Evolutionary conservation across 2,113 vertebrate species (phyloP).

Genomic region (Catharus fuscescens): DNA sequence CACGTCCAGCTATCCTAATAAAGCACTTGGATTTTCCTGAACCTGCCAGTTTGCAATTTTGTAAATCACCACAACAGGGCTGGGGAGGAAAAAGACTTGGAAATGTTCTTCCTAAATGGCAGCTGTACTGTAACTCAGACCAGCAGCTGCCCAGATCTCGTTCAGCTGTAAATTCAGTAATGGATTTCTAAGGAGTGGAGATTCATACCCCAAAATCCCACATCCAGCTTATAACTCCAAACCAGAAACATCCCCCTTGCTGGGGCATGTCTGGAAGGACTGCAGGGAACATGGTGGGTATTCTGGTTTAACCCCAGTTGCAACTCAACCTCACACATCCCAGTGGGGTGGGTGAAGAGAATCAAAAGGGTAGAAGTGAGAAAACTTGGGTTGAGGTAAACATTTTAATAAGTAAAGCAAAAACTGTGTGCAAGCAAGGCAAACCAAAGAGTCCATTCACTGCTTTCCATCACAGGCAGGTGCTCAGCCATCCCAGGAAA

Average conservation of each 20-base stretch:
- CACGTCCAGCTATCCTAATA: not conserved
- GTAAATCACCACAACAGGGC: not conserved
- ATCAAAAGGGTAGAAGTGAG: not conserved
- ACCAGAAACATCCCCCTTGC: not conserved
- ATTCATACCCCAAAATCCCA: not conserved
- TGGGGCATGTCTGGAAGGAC: not conserved
- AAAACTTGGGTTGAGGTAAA: not conserved
- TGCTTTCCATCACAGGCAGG: not conserved
- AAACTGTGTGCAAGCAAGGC: not conserved
- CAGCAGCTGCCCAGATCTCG: not conserved
- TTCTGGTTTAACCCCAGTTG: not conserved
- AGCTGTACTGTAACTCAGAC: not conserved
- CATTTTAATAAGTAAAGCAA: not conserved
- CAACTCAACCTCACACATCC: not conserved
- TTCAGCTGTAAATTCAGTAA: not conserved
- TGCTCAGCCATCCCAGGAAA: not conserved
- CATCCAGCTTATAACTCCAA: not conserved
- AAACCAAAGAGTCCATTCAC: not conserved
- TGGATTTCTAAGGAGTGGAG: not conserved
- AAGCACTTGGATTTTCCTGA: not conserved
- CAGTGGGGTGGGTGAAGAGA: fast-evolving
- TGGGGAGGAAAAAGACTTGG: not conserved
- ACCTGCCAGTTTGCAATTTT: not conserved
- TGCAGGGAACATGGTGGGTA: not conserved
- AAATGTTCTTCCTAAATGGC: not conserved